Evolutionary conservation across 2,888 invertebrate species (phyloP).

Genomic region (Drosophila prostipennis): DNA sequence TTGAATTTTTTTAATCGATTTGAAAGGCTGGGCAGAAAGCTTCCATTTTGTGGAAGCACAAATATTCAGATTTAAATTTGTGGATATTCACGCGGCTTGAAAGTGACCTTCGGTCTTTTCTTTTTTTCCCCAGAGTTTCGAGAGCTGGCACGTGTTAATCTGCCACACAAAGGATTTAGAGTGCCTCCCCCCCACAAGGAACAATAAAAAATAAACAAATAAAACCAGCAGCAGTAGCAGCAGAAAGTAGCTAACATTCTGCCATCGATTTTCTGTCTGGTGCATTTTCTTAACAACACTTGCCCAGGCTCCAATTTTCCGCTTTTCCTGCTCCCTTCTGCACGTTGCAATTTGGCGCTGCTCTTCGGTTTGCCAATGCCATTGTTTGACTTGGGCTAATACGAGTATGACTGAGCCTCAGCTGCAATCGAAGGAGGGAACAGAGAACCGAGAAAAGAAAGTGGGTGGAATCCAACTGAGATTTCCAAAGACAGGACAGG

Average conservation of each 20-base stretch:
- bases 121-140: constrained; percentile 27
- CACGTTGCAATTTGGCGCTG: constrained; percentile 69
- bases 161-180: constrained; percentile 73
- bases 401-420: constrained; percentile 59
- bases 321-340: constrained; percentile 24
- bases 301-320: constrained; percentile 31
- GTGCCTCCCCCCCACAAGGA: constrained; percentile 31
- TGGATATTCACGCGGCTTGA: constrained; percentile 13
- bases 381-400: constrained; percentile 77
- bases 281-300: constrained; percentile 76
- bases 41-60: neutral
- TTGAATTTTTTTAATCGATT: constrained; percentile 31
- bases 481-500: constrained; percentile 65
- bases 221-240: constrained; percentile 30
- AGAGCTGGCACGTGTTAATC: constrained; percentile 73
- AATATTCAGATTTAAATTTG: constrained; percentile 16
- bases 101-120: constrained; percentile 60
- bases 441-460: constrained; percentile 6
- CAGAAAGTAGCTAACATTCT: constrained; percentile 35
- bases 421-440: constrained; percentile 40
- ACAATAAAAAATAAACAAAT: constrained; percentile 40
- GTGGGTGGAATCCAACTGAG: constrained; percentile 67
- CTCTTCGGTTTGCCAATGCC: constrained; percentile 66
- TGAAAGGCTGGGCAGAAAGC: neutral
- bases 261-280: constrained; percentile 71